Base-by-base conservation (phyloP, 2,113 vertebrate species). In the Syrmaticus mikado region DNA sequence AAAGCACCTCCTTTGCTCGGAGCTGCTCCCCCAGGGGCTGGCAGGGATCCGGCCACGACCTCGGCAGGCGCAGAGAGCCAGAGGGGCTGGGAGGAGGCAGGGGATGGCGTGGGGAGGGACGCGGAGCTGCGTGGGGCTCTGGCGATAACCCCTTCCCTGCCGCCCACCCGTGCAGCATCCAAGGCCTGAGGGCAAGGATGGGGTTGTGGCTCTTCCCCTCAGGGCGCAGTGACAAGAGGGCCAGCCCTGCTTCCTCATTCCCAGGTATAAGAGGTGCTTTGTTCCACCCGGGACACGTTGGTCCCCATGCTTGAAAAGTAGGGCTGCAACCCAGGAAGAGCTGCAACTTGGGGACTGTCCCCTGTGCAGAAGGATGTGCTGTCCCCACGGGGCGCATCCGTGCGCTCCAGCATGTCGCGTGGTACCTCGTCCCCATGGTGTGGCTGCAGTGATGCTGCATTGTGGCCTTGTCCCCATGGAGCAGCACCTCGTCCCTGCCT, bases 101-200 rank as follows among this genome's bases (percentile, higher is more conserved):
- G 4, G 27, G 15, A 53, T 27, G 52, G 75, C 2, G 24, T 41
- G 40, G 2, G 6, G 19, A 76, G 5, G 91, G 55, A n/a, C 7
- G 2, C 1, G 25, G 85, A 66, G 45, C 21, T 7, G 1, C 4
- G 24, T 1, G 57, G 52, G n/a, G 58, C 36, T 5, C 0, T 1
- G 4, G n/a, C 38, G 43, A 3, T 88, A 77, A 81, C 77, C 83
- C 87, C 50, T 84, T 86, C 92, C 38, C 43, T 83, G 4, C 84
- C 40, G 2, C 34, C 4, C 15, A 0, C 24, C n/a, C 30, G 22
- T 36, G 6, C 12, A 13, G 64, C 17, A n/a, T 48, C 45, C 66
- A 7, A 48, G n/a, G 32, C 21, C 32, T 28, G 61, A 24, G 43
- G 0, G 3, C 18, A 9, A 65, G 18, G 86, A 6, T 4, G 50